A percentile compares a stretch with the other conserved stretches of the same genome.
phyloP scores from a whole-genome alignment of 2,888 invertebrate species.

The Coenonympha glycerion region DNA sequence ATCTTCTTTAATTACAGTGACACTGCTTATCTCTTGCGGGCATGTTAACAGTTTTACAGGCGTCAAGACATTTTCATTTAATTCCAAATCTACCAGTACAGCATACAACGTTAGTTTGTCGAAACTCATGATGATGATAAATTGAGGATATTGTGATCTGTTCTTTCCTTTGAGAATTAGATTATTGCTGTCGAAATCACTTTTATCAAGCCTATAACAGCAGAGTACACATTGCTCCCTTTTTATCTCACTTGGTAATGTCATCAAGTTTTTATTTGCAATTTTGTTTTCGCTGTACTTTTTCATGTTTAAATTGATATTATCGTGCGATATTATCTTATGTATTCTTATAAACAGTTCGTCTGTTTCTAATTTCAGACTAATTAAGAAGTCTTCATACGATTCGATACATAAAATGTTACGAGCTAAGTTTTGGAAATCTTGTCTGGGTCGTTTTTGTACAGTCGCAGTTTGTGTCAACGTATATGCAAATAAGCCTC shows the following conservation, averaged over 20 bases:
- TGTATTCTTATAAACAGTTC: constrained; percentile 41
- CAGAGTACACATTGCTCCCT: constrained; percentile 11
- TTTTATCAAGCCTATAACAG: constrained; percentile 6
- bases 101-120: constrained; percentile 17
- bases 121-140: constrained; percentile 28
- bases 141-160: constrained; percentile 12
- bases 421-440: constrained; percentile 40
- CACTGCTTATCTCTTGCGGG: constrained; percentile 48
- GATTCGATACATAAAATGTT: constrained; percentile 32
- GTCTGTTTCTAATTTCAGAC: constrained; percentile 41
- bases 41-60: constrained; percentile 45
- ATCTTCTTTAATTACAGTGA: constrained; percentile 37
- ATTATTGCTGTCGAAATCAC: constrained; percentile 14
- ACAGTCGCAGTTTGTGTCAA: constrained; percentile 42
- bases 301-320: not conserved
- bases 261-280: not conserved
- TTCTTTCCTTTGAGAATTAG: constrained; percentile 15
- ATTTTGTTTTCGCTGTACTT: not conserved
- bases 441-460: constrained; percentile 39
- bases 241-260: not conserved
- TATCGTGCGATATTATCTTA: constrained; percentile 33
- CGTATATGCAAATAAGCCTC: constrained; percentile 45
- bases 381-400: constrained; percentile 35
- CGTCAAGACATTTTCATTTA: constrained; percentile 28
- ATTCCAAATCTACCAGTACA: constrained; percentile 13